Base-by-base conservation (phyloP, 1,140 invertebrate species). In the Cotesia glomerata region DNA sequence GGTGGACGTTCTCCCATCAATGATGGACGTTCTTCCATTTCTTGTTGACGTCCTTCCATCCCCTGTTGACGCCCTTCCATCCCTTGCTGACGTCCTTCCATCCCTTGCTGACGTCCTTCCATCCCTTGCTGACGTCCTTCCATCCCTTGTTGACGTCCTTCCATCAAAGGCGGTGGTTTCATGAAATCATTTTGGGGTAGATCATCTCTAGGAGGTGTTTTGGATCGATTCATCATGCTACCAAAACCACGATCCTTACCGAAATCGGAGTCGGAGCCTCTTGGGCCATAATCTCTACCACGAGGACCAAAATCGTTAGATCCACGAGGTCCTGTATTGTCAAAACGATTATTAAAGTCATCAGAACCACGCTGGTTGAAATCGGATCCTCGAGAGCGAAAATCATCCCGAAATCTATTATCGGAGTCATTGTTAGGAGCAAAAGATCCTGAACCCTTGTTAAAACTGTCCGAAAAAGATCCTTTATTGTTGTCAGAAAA, bases 291-390 rank as follows among this genome's bases (percentile, higher is more conserved):
- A 51, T 76, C 59, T 32, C 62, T 59, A 8, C 56, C 74, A 16
- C 58, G 59, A 16, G 70, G 58, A 35, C 76, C 74, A 62, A 73
- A 73, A 75, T 81, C 76, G 32, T 59, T 66, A 52, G 70, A 61
- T 35, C 56, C 68, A 11, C 68, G 39, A 13, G 65, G 59, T 26
- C 67, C 71, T 26, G n/a, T 65, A 73, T 77, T 75, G 16, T 59
- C 69, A 5, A 74, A 73, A 61, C 75, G 73, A 32, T 63, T 45
- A 18, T 62, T 59, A 72, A 77, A 77, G 39, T 77, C 71, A 36
- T 16, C n/a, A 14, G 71, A 39, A 61, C 71, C 59, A 7, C 71
- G 76, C 11, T 76, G 67, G 13, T 77, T 75, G n/a, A 80, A 81
- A 11, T 79, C 77, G 64, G 74, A 69, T 26, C 72, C 73, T 62